These are phyloP conservation scores for Lagria hirta DNA, from an alignment of 2,888 invertebrate genomes.

Conservation along the genomic window DNA sequence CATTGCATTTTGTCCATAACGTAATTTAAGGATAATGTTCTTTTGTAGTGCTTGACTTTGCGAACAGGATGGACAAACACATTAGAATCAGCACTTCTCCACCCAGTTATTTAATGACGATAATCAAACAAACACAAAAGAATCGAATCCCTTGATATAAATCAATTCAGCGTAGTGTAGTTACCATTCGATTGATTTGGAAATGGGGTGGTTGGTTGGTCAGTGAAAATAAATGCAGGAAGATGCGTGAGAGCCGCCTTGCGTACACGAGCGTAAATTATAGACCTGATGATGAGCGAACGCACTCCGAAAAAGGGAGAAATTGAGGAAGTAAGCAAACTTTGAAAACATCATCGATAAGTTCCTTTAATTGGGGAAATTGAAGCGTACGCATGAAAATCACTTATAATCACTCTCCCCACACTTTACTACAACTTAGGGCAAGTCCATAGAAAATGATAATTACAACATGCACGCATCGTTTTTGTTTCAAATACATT, in stretches of 20 bases:
- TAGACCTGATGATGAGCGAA: constrained; percentile 37
- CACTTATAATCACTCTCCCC: too few relatives aligned
- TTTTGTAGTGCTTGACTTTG: constrained; percentile 16
- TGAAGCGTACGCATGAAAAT: too few relatives aligned
- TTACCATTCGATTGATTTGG: constrained; percentile 41
- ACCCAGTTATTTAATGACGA: constrained; percentile 43
- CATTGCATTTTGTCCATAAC: too few relatives aligned
- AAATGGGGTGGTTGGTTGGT: too few relatives aligned
- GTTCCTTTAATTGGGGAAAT: too few relatives aligned
- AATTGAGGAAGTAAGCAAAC: too few relatives aligned
- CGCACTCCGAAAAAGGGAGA: constrained; percentile 30
- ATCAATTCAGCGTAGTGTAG: constrained; percentile 41
- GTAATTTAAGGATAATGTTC: too few relatives aligned
- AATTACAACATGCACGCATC: too few relatives aligned
- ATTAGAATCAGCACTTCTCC: constrained; percentile 30
- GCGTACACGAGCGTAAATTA: constrained; percentile 42
- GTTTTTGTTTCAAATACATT: too few relatives aligned
- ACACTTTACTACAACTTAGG: too few relatives aligned
- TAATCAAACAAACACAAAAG: constrained; percentile 46
- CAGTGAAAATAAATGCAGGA: too few relatives aligned
- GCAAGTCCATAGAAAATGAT: too few relatives aligned
- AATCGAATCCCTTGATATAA: constrained; percentile 36
- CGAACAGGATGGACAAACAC: constrained; percentile 10
- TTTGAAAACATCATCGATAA: constrained; percentile 25
- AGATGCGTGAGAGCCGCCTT: constrained; percentile 33